Conservation (phyloP, 2,797 vertebrate species). For the Xerus rutilus region DNA sequence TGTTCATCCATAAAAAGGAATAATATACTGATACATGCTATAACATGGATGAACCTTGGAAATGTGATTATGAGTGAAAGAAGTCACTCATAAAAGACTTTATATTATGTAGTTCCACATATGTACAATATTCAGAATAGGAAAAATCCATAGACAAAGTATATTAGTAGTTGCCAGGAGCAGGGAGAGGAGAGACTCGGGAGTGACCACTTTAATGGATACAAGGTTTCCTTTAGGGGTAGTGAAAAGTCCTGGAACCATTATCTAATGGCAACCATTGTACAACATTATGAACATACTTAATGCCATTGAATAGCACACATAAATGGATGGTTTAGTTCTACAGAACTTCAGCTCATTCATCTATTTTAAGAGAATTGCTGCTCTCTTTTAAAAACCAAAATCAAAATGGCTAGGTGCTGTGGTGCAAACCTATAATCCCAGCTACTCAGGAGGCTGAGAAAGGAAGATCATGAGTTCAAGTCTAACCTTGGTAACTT, state of each 20-base stretch:
- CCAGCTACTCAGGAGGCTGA: not conserved
- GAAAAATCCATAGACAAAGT: not conserved
- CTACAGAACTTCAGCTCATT: not conserved
- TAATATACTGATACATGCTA: not conserved
- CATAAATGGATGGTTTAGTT: not conserved
- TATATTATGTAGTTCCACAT: not conserved
- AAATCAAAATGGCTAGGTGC: not conserved
- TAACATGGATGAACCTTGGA: not conserved
- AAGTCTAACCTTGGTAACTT: not conserved
- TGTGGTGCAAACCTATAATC: not conserved
- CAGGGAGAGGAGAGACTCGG: not conserved
- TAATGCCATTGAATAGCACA: not conserved
- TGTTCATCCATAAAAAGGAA: constrained; percentile 27
- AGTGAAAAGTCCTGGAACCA: not conserved
- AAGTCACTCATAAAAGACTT: not conserved
- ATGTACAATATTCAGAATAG: not conserved
- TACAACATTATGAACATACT: not conserved
- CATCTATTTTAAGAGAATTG: constrained; percentile 15
- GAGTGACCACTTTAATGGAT: not conserved
- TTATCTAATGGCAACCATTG: not conserved
- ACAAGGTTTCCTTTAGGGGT: not conserved
- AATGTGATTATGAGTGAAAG: not conserved
- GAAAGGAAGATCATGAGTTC: not conserved
- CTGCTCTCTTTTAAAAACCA: not conserved
- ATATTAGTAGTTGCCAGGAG: not conserved